A percentile compares a stretch with the other conserved stretches of the same genome.
These are phyloP conservation scores for Pseudocheirus occidentalis DNA, from an alignment of 2,797 vertebrate genomes.

Conservation along the genomic window DNA sequence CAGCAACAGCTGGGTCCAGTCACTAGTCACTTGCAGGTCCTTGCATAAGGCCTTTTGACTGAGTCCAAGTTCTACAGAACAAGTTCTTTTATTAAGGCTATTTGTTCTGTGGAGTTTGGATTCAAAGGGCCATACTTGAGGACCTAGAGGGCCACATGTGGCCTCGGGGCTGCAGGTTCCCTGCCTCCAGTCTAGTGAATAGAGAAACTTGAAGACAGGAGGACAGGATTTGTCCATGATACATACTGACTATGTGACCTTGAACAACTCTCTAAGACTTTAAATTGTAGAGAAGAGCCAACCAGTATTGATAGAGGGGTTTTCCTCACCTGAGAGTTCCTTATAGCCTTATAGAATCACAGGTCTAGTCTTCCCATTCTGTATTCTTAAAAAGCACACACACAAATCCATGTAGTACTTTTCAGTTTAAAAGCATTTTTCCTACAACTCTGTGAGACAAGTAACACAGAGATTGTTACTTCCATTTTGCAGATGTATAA, in stretches of 20 bases:
- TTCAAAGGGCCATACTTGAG: no score
- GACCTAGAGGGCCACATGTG: no score
- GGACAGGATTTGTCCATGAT: background rate
- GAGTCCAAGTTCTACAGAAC: no score
- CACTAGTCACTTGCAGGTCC: no score
- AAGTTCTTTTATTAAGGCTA: no score
- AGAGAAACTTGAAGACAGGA: background rate
- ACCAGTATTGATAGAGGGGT: background rate
- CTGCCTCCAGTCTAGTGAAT: background rate
- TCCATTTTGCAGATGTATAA: background rate
- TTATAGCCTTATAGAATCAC: background rate
- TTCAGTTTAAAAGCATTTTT: background rate
- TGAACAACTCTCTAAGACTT: background rate
- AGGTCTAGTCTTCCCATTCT: background rate
- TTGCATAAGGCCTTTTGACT: no score
- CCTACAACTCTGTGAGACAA: background rate
- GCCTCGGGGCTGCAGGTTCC: no score
- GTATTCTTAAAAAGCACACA: background rate
- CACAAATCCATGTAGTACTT: background rate
- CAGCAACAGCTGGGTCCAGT: no score
- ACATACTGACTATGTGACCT: background rate
- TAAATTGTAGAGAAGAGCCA: background rate
- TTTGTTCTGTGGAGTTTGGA: no score
- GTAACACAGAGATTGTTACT: background rate
- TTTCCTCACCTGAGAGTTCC: background rate